Evolutionary conservation across 2,888 invertebrate genomes (phyloP).

Genomic region (Pollenia griseotomentosa): DNA sequence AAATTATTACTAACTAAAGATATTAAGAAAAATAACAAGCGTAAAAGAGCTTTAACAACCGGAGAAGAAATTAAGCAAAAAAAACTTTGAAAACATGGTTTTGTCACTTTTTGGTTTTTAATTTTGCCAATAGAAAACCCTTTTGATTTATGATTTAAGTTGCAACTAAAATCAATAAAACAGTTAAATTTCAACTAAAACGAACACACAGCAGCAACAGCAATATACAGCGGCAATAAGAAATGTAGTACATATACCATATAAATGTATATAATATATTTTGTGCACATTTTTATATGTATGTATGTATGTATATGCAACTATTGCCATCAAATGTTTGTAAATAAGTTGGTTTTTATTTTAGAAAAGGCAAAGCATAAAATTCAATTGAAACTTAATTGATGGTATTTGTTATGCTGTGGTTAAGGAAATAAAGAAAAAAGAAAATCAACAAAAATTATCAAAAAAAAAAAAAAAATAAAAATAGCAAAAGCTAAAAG

Average conservation of each 20-base stretch:
- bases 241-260: too few species aligned
- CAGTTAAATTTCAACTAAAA: conserved; percentile 25
- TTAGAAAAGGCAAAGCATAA: conserved; percentile 40
- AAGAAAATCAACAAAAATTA: not conserved
- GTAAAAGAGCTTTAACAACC: not conserved
- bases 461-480: not conserved
- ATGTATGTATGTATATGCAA: conserved; percentile 55
- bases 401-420: conserved; percentile 56
- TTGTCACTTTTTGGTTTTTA: conserved; percentile 19
- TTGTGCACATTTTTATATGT: not conserved
- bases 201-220: conserved; percentile 10
- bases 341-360: not conserved
- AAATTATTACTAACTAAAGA: too few species aligned
- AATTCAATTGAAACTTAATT: conserved; percentile 66
- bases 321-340: conserved; percentile 10
- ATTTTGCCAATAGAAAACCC: conserved; percentile 23
- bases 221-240: not conserved
- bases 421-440: conserved; percentile 11
- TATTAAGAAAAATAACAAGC: not conserved
- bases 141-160: conserved; percentile 56
- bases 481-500: conserved; percentile 28
- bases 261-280: too few species aligned
- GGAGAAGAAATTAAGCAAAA: not conserved
- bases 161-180: conserved; percentile 53
- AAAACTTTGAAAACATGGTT: conserved; percentile 22